A percentile compares a stretch with the other conserved stretches of the same genome.
These are phyloP conservation scores for Lithosia quadra DNA, from an alignment of 2,888 invertebrate species.

Conservation along the genomic window DNA sequence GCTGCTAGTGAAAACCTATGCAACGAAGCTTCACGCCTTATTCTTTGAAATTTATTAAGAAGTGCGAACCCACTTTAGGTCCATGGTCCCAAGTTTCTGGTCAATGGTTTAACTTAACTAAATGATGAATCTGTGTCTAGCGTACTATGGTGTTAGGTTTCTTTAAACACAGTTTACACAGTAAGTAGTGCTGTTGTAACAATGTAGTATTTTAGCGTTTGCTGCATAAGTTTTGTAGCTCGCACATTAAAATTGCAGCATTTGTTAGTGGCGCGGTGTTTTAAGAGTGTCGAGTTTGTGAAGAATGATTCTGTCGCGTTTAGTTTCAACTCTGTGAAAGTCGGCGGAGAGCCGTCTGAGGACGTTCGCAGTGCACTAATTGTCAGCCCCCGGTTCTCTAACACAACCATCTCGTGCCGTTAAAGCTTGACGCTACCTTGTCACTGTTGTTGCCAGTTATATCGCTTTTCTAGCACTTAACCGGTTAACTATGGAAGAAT, in stretches of 20 bases:
- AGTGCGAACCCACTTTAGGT: no score
- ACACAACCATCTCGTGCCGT: conserved; percentile 43
- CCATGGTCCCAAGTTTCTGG: no score
- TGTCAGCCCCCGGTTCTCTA: conserved; percentile 63
- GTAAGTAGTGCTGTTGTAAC: no score
- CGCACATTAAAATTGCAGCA: conserved; percentile 40
- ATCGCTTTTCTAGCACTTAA: conserved; percentile 24
- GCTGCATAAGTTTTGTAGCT: conserved; percentile 31
- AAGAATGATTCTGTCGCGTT: conserved; percentile 62
- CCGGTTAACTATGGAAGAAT: conserved; percentile 7
- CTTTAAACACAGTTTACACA: no score
- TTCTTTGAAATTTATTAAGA: no score
- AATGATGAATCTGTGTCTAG: no score
- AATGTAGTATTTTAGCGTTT: conserved; percentile 13
- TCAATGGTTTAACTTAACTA: no score
- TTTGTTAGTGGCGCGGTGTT: conserved; percentile 47
- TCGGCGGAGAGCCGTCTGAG: conserved; percentile 71
- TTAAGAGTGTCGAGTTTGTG: conserved; percentile 49
- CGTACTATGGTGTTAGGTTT: no score
- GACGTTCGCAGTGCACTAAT: conserved; percentile 69
- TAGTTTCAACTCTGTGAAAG: conserved; percentile 60
- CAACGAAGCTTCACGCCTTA: no score
- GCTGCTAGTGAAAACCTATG: no score
- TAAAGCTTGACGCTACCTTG: conserved; percentile 29
- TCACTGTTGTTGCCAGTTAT: conserved; percentile 28